Evolutionary conservation across 1,140 invertebrate genomes (phyloP).

Genomic region (Macrocentrus cingulum): DNA sequence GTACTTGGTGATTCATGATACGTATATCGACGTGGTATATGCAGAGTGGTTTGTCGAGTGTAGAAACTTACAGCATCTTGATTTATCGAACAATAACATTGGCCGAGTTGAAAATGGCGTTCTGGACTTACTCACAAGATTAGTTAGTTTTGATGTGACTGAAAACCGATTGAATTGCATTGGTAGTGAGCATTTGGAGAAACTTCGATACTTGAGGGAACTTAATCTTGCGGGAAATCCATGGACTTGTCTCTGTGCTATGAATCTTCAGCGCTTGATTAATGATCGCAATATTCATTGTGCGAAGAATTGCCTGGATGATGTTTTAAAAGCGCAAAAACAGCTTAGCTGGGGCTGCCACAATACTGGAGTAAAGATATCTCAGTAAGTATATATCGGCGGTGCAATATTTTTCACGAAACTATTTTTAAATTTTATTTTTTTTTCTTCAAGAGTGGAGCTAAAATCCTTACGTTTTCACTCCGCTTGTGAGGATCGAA

Average conservation of each 20-base stretch:
- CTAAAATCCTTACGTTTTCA: too few species aligned
- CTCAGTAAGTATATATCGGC: not conserved
- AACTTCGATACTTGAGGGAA: constrained; percentile 25
- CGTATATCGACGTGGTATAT: constrained; percentile 31
- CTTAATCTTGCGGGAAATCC: constrained; percentile 35
- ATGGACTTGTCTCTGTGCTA: constrained; percentile 41
- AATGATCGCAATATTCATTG: constrained; percentile 32
- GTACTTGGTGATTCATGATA: constrained; percentile 32
- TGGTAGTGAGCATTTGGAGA: constrained; percentile 35
- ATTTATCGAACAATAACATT: constrained; percentile 40
- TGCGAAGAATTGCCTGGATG: constrained; percentile 25
- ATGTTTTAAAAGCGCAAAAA: not conserved
- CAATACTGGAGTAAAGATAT: not conserved
- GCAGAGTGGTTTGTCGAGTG: constrained; percentile 27
- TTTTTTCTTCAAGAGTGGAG: too few species aligned
- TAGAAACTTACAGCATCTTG: constrained; percentile 29
- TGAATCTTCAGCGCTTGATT: constrained; percentile 32
- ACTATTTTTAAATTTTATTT: too few species aligned
- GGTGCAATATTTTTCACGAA: too few species aligned
- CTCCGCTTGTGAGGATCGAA: not conserved
- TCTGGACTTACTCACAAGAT: constrained; percentile 32
- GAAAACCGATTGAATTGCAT: constrained; percentile 44
- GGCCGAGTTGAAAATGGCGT: constrained; percentile 34
- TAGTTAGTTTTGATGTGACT: constrained; percentile 34
- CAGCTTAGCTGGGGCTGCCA: constrained; percentile 29